These are phyloP conservation scores for Platycheirus albimanus DNA, from an alignment of 2,888 invertebrate species.

Conservation along the genomic window DNA sequence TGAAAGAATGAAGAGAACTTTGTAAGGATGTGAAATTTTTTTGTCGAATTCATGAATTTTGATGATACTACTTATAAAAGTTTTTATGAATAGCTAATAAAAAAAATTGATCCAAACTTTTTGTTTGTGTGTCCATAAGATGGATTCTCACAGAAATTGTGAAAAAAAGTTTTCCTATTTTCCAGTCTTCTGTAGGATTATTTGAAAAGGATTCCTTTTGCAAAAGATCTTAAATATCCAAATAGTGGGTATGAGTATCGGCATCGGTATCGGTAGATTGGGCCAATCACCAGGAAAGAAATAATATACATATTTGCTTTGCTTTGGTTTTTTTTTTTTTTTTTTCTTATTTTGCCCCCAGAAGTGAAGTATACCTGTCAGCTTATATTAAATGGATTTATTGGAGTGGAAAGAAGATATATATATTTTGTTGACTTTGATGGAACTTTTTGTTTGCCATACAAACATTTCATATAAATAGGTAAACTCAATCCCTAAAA, in stretches of 20 bases:
- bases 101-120: slow-evolving; percentile 39
- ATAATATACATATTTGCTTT: not conserved
- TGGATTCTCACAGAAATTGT: slow-evolving; percentile 5
- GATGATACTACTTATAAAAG: slow-evolving; percentile 22
- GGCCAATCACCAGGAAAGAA: slow-evolving; percentile 3
- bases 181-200: not conserved
- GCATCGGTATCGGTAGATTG: too few relatives aligned
- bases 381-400: not conserved
- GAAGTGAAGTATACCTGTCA: too few relatives aligned
- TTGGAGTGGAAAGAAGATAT: not conserved
- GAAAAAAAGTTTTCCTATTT: not conserved
- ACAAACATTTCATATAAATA: slow-evolving; percentile 9
- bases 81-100: slow-evolving; percentile 33
- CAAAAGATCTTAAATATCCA: not conserved
- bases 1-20: not conserved
- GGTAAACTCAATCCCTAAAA: not conserved
- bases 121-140: not conserved
- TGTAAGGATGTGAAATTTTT: slow-evolving; percentile 17
- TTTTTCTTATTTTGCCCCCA: not conserved
- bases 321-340: not conserved
- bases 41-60: slow-evolving; percentile 24
- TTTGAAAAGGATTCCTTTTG: not conserved
- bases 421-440: slow-evolving; percentile 23
- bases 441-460: slow-evolving; percentile 4
- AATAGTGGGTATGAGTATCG: too few relatives aligned